Percentiles rank a stretch among this genome's conserved stretches.
Conservation (phyloP, 1,140 invertebrate genomes). For the Helicoverpa zea region DNA sequence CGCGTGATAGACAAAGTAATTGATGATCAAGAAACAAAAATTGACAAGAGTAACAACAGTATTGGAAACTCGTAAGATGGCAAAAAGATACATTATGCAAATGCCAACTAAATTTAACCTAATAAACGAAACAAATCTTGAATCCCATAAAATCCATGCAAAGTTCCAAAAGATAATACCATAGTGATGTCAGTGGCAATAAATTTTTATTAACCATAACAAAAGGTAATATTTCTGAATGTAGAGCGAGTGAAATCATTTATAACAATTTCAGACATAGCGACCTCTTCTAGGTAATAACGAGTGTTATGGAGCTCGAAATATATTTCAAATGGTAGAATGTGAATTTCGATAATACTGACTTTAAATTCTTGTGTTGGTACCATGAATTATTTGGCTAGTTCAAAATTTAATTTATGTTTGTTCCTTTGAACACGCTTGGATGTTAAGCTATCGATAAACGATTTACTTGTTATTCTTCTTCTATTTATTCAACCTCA, state of each 20-base stretch:
- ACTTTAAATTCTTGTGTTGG: background rate
- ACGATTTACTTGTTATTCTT: too few relatives aligned
- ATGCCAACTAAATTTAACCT: background rate
- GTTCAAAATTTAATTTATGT: background rate
- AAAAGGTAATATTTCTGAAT: slow-evolving; percentile 51
- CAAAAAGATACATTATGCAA: too few relatives aligned
- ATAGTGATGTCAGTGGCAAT: slow-evolving; percentile 6
- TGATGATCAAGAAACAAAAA: too few relatives aligned
- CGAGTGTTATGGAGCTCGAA: slow-evolving; percentile 59
- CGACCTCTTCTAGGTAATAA: slow-evolving; percentile 57
- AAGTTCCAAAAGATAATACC: slow-evolving; percentile 18
- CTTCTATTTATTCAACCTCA: background rate
- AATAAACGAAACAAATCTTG: background rate
- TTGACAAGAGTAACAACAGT: too few relatives aligned
- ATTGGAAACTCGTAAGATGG: too few relatives aligned
- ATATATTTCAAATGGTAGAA: slow-evolving; percentile 67
- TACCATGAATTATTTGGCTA: slow-evolving; percentile 12
- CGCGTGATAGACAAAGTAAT: too few relatives aligned
- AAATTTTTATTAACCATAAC: slow-evolving; percentile 49
- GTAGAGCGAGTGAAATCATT: slow-evolving; percentile 42
- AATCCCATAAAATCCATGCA: slow-evolving; percentile 21
- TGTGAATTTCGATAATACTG: slow-evolving; percentile 61
- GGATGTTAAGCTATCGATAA: too few relatives aligned
- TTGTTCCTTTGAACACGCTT: background rate
- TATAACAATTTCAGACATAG: slow-evolving; percentile 45